These are phyloP conservation scores for Allobates femoralis DNA, from an alignment of 2,797 vertebrate genomes.

Conservation along the genomic window DNA sequence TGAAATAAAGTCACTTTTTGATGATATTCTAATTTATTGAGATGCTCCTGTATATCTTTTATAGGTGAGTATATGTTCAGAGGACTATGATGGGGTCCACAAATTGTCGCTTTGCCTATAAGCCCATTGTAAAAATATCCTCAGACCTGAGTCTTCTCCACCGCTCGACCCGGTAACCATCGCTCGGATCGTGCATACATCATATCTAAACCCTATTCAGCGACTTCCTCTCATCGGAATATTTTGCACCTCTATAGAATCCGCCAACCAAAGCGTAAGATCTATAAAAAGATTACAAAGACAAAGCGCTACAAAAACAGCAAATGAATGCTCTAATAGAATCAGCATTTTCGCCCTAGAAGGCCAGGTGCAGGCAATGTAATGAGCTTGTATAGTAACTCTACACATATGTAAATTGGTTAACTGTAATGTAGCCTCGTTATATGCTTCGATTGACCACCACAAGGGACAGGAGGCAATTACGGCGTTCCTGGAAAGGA, in stretches of 20 bases:
- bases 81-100: too few relatives aligned
- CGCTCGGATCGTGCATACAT: neutral
- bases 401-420: slow-evolving; percentile 42
- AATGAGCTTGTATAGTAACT: slow-evolving; percentile 24
- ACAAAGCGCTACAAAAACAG: neutral
- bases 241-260: slow-evolving; percentile 3
- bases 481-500: slow-evolving; percentile 10
- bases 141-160: neutral
- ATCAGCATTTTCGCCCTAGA: slow-evolving; percentile 10
- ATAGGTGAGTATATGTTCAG: too few relatives aligned
- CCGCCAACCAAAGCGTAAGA: slow-evolving; percentile 5
- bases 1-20: too few relatives aligned
- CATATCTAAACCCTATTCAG: neutral
- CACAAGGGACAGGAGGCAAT: slow-evolving; percentile 35
- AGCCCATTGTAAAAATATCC: neutral
- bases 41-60: too few relatives aligned
- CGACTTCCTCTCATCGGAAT: neutral
- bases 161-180: neutral
- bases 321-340: slow-evolving; percentile 1
- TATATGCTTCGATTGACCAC: slow-evolving; percentile 29
- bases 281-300: slow-evolving; percentile 4
- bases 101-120: too few relatives aligned
- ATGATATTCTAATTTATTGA: too few relatives aligned
- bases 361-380: slow-evolving; percentile 10
- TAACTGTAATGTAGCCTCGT: slow-evolving; percentile 25